Percentiles rank a stretch among this genome's conserved stretches.
phyloP scores from a whole-genome alignment of 2,888 invertebrate species.

The Eurytoma adleriae region DNA sequence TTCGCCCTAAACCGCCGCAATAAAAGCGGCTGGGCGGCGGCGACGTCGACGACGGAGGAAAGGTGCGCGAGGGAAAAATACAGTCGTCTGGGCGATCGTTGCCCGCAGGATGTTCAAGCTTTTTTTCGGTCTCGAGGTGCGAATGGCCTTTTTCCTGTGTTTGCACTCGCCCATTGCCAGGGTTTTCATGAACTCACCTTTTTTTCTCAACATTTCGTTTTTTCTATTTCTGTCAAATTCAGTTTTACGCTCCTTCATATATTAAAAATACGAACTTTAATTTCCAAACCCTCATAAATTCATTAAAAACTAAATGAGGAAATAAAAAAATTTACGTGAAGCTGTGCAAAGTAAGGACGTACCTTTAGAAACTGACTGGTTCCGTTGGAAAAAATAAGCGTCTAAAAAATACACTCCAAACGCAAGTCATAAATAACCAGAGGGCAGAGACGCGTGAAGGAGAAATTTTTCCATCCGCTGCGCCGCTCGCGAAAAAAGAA shows the following conservation, averaged over 20 bases:
- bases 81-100: background rate
- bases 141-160: too few species aligned
- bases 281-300: too few species aligned
- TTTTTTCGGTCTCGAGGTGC: too few species aligned
- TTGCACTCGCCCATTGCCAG: too few species aligned
- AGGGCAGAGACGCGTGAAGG: background rate
- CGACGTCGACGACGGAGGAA: constrained; percentile 60
- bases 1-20: constrained; percentile 66
- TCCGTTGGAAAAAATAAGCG: too few species aligned
- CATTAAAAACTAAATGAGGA: too few species aligned
- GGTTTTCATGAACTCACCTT: too few species aligned
- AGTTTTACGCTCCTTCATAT: background rate
- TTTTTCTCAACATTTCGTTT: too few species aligned
- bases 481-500: background rate
- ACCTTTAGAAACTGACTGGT: too few species aligned
- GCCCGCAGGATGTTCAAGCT: background rate
- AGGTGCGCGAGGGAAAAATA: background rate
- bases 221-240: too few species aligned
- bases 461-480: background rate
- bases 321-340: too few species aligned
- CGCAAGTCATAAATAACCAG: constrained; percentile 28
- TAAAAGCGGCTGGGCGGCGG: constrained; percentile 61
- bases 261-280: background rate
- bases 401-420: background rate
- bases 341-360: too few species aligned